Base-by-base conservation (phyloP, 30 jellyfish, hydroid and myxozoan genomes). In the Aurelia aurita region DNA sequence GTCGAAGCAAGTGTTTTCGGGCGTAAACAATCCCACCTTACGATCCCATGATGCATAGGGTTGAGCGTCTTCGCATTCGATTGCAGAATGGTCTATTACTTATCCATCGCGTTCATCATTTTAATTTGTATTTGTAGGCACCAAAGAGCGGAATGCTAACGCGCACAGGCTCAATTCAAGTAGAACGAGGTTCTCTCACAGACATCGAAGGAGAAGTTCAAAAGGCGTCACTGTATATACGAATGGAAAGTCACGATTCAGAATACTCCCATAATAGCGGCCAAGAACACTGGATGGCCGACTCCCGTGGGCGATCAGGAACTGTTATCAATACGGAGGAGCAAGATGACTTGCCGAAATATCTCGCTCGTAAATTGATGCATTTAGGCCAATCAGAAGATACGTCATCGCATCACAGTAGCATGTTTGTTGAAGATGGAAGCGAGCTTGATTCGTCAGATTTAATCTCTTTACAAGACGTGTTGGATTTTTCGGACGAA, bases 381-480 rank as follows among this genome's bases (percentile, higher is more conserved):
- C 28, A 54, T 10, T 27, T 39, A 22, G 73, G 72, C 59, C 70
- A 77, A 43, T 71, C 72, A 43, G 87, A 66, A 55, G 91, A 87
- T 22, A 39, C 87, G 0, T 16, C 79, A 43, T 87, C 96, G 23
- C 85, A 54, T 51, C 85, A 66, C 21, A 78, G 96, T 53, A 87
- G 96, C 62, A 13, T 87, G 74, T 39, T 72, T 39, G 96, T 80
- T 19, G 96, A 87, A 57, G 96, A 65, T 61, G 72, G 91, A 57
- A 84, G 94, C 79, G 96, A 92, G 12, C 90, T 66, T 59, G 98
- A 87, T 18, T 70, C 74, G 1, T 72, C 93, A 19, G 98, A 92
- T 25, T 58, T 86, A 8, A 77, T 62, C 16, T 84, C 98, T 2
- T 26, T 86, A 71, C 88, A 77, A 26, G 89, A 71, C 39, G 76